These are phyloP conservation scores for Drosophila diplacantha DNA, from an alignment of 2,888 invertebrate genomes.

Conservation along the genomic window DNA sequence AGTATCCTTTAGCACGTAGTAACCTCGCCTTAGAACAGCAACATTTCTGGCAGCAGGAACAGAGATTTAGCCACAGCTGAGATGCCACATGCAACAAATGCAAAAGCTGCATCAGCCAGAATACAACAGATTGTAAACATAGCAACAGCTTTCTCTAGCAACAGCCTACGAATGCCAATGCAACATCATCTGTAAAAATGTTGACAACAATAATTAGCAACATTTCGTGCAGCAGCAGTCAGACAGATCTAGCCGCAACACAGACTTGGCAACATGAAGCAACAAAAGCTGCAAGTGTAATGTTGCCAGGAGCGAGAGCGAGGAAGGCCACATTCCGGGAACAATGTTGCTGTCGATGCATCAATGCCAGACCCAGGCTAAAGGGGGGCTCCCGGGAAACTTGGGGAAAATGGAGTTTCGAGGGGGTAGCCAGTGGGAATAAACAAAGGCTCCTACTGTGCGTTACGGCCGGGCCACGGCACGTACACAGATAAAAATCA, in stretches of 20 bases:
- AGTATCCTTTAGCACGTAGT: no score
- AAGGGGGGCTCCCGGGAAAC: not conserved
- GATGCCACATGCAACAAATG: not conserved
- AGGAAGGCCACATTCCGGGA: conserved; percentile 39
- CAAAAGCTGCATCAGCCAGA: not conserved
- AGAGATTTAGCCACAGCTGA: no score
- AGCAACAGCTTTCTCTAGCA: not conserved
- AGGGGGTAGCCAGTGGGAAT: not conserved
- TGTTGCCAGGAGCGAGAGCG: conserved; percentile 16
- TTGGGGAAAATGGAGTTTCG: not conserved
- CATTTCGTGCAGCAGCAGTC: not conserved
- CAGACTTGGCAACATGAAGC: conserved; percentile 32
- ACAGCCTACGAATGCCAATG: not conserved
- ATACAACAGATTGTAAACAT: accelerated
- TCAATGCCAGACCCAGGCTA: conserved; percentile 40
- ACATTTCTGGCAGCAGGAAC: no score
- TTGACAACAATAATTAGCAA: not conserved
- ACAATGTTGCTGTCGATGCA: conserved; percentile 67
- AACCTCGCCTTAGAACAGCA: no score
- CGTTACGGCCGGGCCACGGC: conserved; percentile 44
- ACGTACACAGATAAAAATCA: conserved; percentile 66
- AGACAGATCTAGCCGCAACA: conserved; percentile 29
- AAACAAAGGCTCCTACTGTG: conserved; percentile 2
- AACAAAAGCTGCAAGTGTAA: conserved; percentile 26
- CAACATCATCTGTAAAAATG: not conserved